These are phyloP conservation scores for Odontesthes bonariensis DNA, from an alignment of 2,113 vertebrate species.

Conservation along the genomic window DNA sequence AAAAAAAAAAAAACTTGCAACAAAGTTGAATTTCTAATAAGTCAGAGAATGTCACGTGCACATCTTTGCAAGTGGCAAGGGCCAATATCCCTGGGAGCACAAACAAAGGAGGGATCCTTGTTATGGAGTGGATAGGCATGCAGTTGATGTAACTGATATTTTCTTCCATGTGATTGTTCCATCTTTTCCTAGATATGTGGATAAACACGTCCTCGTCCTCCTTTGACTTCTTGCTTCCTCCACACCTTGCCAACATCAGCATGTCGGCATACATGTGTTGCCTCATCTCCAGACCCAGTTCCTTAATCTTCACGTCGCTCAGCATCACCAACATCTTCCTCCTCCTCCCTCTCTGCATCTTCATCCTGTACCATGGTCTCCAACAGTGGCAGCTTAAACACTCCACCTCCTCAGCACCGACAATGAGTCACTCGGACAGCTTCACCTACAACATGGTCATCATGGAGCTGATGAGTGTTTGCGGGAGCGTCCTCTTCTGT, in stretches of 20 bases:
- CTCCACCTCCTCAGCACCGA: neutral
- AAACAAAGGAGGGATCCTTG: no score
- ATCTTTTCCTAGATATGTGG: neutral
- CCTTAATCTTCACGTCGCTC: neutral
- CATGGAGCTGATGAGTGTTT: conserved; percentile 9
- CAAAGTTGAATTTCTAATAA: no score
- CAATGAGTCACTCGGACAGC: conserved; percentile 31
- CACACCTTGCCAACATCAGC: no score
- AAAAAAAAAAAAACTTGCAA: no score
- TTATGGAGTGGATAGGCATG: no score
- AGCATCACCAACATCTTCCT: conserved; percentile 3
- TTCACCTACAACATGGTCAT: conserved; percentile 21
- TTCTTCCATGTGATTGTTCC: no score
- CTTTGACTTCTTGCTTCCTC: neutral
- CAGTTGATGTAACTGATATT: no score
- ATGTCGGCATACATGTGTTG: fast-evolving
- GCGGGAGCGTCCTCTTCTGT: neutral
- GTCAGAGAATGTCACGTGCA: no score
- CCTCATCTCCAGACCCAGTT: neutral
- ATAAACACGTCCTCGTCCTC: neutral
- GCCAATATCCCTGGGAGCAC: no score
- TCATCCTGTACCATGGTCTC: conserved; percentile 18
- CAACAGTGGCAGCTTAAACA: conserved; percentile 1
- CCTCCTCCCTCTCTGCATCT: conserved; percentile 25
- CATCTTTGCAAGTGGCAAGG: no score